Base-by-base conservation (phyloP, 1,140 invertebrate species). In the Marisa cornuarietis region DNA sequence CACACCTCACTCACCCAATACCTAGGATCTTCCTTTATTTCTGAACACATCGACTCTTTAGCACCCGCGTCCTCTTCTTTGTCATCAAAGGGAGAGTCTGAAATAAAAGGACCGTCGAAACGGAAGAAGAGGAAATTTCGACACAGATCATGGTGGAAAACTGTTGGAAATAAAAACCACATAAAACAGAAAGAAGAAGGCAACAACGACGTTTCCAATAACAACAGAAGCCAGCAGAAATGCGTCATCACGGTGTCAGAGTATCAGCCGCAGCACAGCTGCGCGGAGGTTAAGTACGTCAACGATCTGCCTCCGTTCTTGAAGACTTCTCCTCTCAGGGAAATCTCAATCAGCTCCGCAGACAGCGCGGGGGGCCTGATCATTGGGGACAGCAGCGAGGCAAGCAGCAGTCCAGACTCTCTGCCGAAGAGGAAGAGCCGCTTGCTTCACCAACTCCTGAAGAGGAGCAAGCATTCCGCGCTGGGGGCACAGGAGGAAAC, bases 231-330 rank as follows among this genome's bases (percentile, higher is more conserved):
- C 65, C 13, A 13, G 4, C 61, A 22, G 24, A 58, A 52, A 3
- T n/a, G 76, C 22, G 14, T 77, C 63, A 51, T 77, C 63, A 68
- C 76, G 9, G 76, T 77, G 42, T 76, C 75, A 5, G 62, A 65
- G 42, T 42, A 76, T 61, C 61, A 52, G 42, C n/a, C 75, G 13
- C 26, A 76, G 20, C 61, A 24, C 7, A 24, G 42, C 31, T 31
- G 42, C 22, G 63, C 75, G 62, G 75, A 76, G 20, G 31, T 76
- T 10, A 24, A n/a, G 0, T 22, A 49, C 16, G 31, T 5, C 10
- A 49, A 16, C 4, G 54, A 16, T 20, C n/a, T 65, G 7, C 42
- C 31, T 65, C 65, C 76, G 2, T 68, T 77, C 63, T 49, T 68
- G 76, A 77, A 77, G 76, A 69, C 26, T 63, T 52, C 42, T 26